Percentiles rank a stretch among this genome's conserved stretches.
phyloP scores from a whole-genome alignment of 1,140 invertebrate genomes.

The Ceratosolen fusciceps region DNA sequence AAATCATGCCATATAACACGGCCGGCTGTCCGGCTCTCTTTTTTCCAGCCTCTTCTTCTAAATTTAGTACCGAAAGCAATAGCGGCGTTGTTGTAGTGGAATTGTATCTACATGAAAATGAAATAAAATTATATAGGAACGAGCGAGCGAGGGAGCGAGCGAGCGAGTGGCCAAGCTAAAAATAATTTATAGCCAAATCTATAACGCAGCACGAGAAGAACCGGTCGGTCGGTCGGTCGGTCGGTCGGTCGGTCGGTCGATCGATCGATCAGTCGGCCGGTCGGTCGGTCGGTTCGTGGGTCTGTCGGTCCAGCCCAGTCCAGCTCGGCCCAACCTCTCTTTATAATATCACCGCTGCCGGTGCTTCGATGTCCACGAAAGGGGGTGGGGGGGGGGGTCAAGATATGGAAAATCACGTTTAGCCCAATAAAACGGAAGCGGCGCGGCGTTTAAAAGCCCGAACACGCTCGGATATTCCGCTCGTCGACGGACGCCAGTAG shows the following conservation, averaged over 20 bases:
- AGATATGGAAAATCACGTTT: background rate
- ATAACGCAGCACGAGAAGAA: conserved; percentile 46
- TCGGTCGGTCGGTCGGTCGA: too few species aligned
- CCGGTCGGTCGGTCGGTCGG: too few species aligned
- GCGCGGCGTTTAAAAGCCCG: background rate
- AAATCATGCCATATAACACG: too few species aligned
- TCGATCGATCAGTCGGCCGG: too few species aligned
- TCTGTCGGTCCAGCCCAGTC: too few species aligned
- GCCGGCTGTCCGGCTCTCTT: too few species aligned
- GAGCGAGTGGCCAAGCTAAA: conserved; percentile 33
- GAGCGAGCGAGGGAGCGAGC: conserved; percentile 8
- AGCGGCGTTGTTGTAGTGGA: too few species aligned
- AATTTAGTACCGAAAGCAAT: background rate
- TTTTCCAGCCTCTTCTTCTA: background rate
- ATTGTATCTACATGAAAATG: conserved; percentile 5
- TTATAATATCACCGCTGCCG: background rate
- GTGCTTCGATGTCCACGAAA: background rate
- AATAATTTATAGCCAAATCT: conserved; percentile 54
- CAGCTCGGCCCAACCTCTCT: too few species aligned
- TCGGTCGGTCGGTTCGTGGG: too few species aligned
- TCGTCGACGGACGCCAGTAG: background rate
- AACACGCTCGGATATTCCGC: background rate
- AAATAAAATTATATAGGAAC: conserved; percentile 21
- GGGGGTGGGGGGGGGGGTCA: background rate
- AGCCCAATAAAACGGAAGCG: background rate